Evolutionary conservation across 92 coral and sea anemone genomes (phyloP).

Genomic region (Palythoa grandiflora): DNA sequence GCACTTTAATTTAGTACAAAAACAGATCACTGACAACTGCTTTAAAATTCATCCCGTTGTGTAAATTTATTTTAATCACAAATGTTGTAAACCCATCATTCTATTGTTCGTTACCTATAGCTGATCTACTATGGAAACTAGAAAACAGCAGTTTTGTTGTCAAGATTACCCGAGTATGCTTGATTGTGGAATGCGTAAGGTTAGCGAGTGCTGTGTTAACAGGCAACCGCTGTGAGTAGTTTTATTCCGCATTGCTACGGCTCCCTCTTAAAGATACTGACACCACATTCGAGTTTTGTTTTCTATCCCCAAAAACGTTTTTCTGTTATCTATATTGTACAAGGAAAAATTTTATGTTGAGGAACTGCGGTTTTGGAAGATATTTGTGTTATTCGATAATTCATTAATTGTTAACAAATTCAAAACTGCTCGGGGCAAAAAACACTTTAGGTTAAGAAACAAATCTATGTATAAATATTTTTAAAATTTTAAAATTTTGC

Average conservation of each 20-base stretch:
- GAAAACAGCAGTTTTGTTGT: slow-evolving; percentile 39
- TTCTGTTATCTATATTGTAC: background rate
- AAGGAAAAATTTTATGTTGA: background rate
- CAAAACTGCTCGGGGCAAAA: slow-evolving; percentile 37
- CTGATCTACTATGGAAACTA: background rate
- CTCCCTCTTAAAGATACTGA: background rate
- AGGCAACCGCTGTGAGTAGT: background rate
- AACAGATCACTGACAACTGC: background rate
- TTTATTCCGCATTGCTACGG: background rate
- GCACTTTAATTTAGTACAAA: background rate
- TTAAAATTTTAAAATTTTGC: background rate
- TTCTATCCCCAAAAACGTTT: background rate
- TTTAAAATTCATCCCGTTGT: background rate
- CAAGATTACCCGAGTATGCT: slow-evolving; percentile 34
- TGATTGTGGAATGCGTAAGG: slow-evolving; percentile 10
- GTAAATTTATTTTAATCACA: slow-evolving; percentile 26
- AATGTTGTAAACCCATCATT: background rate
- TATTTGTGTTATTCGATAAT: slow-evolving; percentile 17
- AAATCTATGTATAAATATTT: background rate
- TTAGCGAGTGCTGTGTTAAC: background rate
- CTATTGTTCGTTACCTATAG: slow-evolving; percentile 18
- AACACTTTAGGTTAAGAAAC: background rate
- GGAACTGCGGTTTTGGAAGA: slow-evolving; percentile 3
- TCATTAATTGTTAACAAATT: slow-evolving; percentile 2
- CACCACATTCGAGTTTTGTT: background rate